Conservation (phyloP, 2,888 invertebrate genomes). For the Heterodera filipjevi region DNA sequence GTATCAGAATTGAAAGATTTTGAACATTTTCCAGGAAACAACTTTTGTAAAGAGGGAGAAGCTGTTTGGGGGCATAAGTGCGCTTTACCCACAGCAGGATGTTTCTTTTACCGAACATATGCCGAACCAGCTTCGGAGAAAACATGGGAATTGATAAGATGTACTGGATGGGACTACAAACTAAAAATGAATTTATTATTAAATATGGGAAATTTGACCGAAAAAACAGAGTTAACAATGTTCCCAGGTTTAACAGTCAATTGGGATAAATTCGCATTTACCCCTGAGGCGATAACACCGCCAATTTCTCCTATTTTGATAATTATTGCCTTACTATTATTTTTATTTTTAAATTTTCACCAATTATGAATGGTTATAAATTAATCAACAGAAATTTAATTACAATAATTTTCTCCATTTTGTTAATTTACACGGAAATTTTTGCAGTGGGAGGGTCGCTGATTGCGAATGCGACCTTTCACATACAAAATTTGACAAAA, state of each 20-base stretch:
- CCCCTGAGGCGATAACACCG: neutral
- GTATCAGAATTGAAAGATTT: neutral
- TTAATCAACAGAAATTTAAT: neutral
- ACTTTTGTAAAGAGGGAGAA: neutral
- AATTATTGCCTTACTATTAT: neutral
- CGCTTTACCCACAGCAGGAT: neutral
- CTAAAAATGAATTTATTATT: neutral
- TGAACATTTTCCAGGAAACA: constrained; percentile 1
- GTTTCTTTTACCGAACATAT: constrained; percentile 2
- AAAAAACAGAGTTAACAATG: neutral
- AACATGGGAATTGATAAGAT: neutral
- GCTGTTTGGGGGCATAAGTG: constrained; percentile 8
- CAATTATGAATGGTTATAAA: neutral
- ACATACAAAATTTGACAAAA: too few species aligned
- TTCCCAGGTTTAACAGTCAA: neutral
- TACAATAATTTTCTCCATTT: neutral
- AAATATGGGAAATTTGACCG: neutral
- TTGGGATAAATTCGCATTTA: neutral
- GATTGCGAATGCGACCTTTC: too few species aligned
- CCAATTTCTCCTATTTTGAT: constrained; percentile 10
- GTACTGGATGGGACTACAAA: neutral
- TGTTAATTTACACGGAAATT: neutral
- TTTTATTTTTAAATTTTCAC: neutral
- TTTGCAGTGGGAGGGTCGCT: neutral
- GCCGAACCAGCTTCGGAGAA: constrained; percentile 1